phyloP scores from a whole-genome alignment of 64 coral and sea anemone genomes.

The Montipora cactus region DNA sequence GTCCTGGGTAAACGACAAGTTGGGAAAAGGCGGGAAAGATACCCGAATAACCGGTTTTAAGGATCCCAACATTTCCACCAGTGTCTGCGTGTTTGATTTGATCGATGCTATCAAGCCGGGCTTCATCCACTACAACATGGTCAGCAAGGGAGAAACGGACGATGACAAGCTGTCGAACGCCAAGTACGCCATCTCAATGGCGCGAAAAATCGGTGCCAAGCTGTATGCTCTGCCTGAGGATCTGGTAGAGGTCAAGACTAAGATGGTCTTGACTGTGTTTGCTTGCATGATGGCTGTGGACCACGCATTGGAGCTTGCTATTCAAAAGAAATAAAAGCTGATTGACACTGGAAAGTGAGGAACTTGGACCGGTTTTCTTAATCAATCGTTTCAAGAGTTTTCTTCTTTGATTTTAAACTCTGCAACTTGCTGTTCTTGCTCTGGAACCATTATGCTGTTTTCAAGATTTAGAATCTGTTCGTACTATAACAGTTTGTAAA shows the following conservation, averaged over 20 bases:
- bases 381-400: neutral
- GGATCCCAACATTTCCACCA: conserved; percentile 76
- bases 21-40: conserved; percentile 58
- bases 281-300: conserved; percentile 91
- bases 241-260: conserved; percentile 90
- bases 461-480: too few species aligned
- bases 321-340: neutral
- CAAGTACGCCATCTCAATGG: conserved; percentile 98
- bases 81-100: conserved; percentile 79
- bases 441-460: too few species aligned
- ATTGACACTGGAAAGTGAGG: neutral
- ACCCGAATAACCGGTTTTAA: conserved; percentile 77
- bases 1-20: conserved; percentile 92
- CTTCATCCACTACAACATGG: conserved; percentile 72
- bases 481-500: too few species aligned
- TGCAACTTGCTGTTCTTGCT: neutral
- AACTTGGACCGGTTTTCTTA: neutral
- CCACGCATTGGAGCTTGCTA: conserved; percentile 1
- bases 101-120: conserved; percentile 92
- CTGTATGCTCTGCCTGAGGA: conserved; percentile 95
- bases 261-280: conserved; percentile 99
- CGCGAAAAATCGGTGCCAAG: conserved; percentile 81
- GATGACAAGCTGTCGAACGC: conserved; percentile 84
- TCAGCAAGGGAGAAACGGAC: conserved; percentile 35
- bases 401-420: neutral